These are phyloP conservation scores for Dasyurus viverrinus DNA, from an alignment of 2,113 vertebrate species.

Conservation along the genomic window DNA sequence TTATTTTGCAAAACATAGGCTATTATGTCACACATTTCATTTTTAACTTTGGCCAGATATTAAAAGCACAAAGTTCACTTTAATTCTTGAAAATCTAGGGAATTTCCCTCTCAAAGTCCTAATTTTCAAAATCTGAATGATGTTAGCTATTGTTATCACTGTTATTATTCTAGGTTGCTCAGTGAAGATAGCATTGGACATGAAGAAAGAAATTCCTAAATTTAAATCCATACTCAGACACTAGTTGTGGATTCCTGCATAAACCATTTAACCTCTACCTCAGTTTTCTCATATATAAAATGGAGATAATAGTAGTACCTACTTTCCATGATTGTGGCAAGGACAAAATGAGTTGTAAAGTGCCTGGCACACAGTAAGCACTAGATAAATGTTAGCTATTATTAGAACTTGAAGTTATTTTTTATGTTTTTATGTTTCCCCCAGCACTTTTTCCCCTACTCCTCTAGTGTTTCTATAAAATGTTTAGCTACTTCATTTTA, in stretches of 20 bases:
- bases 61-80: neutral
- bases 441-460: accelerated
- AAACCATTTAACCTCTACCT: neutral
- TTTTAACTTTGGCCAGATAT: neutral
- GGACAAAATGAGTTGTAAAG: neutral
- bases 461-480: neutral
- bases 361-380: neutral
- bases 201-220: neutral
- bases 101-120: neutral
- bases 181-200: neutral
- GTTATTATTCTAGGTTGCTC: neutral
- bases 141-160: neutral
- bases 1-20: neutral
- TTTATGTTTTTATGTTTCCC: neutral
- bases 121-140: neutral
- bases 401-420: neutral
- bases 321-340: neutral
- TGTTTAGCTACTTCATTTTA: neutral
- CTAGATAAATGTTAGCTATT: neutral
- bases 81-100: neutral
- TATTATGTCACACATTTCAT: neutral
- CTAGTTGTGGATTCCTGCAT: neutral
- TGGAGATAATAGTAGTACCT: neutral
- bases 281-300: neutral
- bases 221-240: neutral